Base-by-base conservation (phyloP, 2,797 vertebrate species). In the Sciurus carolinensis region DNA sequence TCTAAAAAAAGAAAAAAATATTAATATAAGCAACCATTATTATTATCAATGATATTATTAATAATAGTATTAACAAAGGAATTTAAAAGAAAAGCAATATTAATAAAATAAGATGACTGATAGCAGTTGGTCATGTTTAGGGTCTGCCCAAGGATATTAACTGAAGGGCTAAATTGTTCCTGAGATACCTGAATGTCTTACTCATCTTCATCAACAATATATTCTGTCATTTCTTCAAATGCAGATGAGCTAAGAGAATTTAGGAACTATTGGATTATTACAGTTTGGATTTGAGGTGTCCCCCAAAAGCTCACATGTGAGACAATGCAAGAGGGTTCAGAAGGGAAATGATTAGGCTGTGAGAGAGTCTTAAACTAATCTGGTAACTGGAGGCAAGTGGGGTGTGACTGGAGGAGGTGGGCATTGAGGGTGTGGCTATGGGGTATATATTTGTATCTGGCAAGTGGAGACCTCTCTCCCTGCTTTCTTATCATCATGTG, bases 181-280 rank as follows among this genome's bases (percentile, higher is more conserved):
- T 15, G 26, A 67, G 9, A 47, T 39, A 83, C 12, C 24, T 52
- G 39, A 36, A 91, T 42, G 12, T 42, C 26, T 57, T 80, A 7
- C 10, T 79, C 20, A 33, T 36, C 52, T 79, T 73, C 59, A 75
- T 77, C 2, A 64, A 22, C 28, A 20, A 47, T 95, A 83, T 11
- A 44, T 87, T 71, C 47, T 72, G 24, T 13, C 76, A 83, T 62
- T 75, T 57, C 15, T 92, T 92, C 33, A 96, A 86, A 89, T 14
- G 71, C 76, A 85, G 26, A 59, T 90, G 14, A 86, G 84, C 14
- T 62, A 57, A 91, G 50, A 95, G 66, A 86, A 79, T 52, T 86
- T 93, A 83, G 91, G 52, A 77, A 6, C 7, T 66, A 39, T 7
- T 36, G 39, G 24, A 28, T 3, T 57, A 20, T 57, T 57, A 18